Evolutionary conservation across 2,113 vertebrate species (phyloP).

Genomic region (Ranitomeya variabilis): DNA sequence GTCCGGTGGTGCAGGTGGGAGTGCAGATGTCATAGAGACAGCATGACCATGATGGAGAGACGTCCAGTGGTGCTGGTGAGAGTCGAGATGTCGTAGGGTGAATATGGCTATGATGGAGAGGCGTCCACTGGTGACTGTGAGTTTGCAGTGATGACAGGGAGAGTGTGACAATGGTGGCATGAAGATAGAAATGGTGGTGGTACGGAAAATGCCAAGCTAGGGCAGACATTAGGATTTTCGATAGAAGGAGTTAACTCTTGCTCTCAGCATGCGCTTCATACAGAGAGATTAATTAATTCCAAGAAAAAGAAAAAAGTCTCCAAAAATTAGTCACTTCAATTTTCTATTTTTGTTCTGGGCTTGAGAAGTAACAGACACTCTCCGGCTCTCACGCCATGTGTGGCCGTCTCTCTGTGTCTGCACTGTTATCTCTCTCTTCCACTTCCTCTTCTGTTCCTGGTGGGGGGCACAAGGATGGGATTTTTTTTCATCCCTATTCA

Average conservation of each 20-base stretch:
- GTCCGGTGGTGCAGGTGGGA: not conserved
- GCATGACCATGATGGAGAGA: not conserved
- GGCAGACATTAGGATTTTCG: not conserved
- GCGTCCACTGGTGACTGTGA: too few species aligned
- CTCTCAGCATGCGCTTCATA: slow-evolving; percentile 19
- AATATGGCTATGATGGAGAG: not conserved
- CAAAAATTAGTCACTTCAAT: slow-evolving; percentile 34
- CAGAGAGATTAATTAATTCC: slow-evolving; percentile 53
- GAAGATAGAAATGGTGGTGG: not conserved
- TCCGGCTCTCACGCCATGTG: not conserved
- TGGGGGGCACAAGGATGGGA: not conserved
- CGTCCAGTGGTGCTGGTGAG: too few species aligned
- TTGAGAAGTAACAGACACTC: slow-evolving; percentile 1
- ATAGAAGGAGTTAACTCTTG: slow-evolving; percentile 10
- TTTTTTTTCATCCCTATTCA: not conserved
- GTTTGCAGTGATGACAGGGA: not conserved
- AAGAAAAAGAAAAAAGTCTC: slow-evolving; percentile 30
- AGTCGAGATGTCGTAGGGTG: not conserved
- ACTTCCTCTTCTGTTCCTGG: slow-evolving; percentile 19
- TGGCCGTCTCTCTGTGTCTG: slow-evolving; percentile 15
- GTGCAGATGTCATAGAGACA: not conserved
- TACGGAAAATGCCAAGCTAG: not conserved
- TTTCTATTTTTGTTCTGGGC: slow-evolving; percentile 36
- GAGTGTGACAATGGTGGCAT: not conserved
- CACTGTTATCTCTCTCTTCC: not conserved